Evolutionary conservation across 1,140 invertebrate genomes (phyloP), one percentile per base, ranked within the genome.

Genomic region (Dysdera silvatica): DNA sequence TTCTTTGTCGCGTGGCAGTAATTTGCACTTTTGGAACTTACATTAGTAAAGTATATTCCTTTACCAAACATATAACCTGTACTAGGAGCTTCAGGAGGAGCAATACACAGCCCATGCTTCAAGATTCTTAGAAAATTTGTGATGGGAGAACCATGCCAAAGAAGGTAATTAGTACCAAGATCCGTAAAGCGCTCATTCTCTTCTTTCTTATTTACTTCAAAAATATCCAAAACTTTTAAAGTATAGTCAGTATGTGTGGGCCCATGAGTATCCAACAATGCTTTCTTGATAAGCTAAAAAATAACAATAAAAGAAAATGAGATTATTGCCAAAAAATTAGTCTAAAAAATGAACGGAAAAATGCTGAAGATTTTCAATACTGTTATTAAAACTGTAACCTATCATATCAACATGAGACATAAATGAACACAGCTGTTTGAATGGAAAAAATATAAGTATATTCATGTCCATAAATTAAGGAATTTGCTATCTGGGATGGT

Each of bases 11-110:
- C 76, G 49, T 73, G 72, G 69, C 83, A 84, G 70, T 84, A 84
- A 70, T 84, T 83, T n/a, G 82, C 82, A 71, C 80, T 82, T 71
- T 84, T 84, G 33, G 77, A 79, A 6, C 80, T 77, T 76, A 82
- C 81, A 70, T 84, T 83, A 28, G 82, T 83, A 73, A 84, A 83
- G 71, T 84, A 84, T 31, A 84, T 73, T 45, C 74, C 74, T 65
- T 76, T 76, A 3, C 74, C 74, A 71, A 83, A 84, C 82, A 83
- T 83, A 71, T 82, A 83, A 10, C 82, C 82, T 71, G 76, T 76
- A 20, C 62, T 65, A 32, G 78, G 79, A 8, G 79, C 79, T 70
- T 81, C 79, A 2, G 78, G 78, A 32, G 79, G 79, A 52, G 82
- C 83, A 61, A 84, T 83, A 53, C 80, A 71, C 31, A 84, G 72